Conservation (phyloP, 2,888 invertebrate species). For the Himalopsyche kuldschensis region DNA sequence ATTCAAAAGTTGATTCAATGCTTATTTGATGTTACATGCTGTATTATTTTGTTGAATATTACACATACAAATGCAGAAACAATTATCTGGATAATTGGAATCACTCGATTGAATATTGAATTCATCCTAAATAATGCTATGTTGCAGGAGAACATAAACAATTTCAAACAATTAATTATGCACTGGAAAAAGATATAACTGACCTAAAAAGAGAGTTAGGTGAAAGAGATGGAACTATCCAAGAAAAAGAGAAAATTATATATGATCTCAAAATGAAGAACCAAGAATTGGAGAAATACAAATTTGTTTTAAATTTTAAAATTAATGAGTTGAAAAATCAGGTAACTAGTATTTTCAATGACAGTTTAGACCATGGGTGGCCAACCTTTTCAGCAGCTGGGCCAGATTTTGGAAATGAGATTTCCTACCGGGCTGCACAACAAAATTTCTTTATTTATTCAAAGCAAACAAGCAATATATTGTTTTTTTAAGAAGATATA, state of each 20-base stretch:
- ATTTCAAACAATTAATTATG: conserved; percentile 70
- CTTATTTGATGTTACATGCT: too few species aligned
- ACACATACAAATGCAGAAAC: too few species aligned
- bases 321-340: conserved; percentile 83
- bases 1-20: too few species aligned
- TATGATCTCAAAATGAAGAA: conserved; percentile 82
- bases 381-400: too few species aligned
- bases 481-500: too few species aligned
- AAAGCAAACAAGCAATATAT: too few species aligned
- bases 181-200: conserved; percentile 74
- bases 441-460: too few species aligned
- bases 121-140: background rate
- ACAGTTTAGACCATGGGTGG: background rate
- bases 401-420: too few species aligned
- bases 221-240: conserved; percentile 81
- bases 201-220: conserved; percentile 83
- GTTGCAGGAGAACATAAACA: conserved; percentile 67
- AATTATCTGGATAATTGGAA: background rate
- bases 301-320: conserved; percentile 87
- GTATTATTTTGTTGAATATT: too few species aligned
- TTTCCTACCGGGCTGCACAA: too few species aligned
- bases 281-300: conserved; percentile 87
- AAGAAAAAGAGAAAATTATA: conserved; percentile 83
- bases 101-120: background rate
- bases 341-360: conserved; percentile 42